Base-by-base conservation (phyloP, 1,140 invertebrate genomes). In the Bombus confusus region DNA sequence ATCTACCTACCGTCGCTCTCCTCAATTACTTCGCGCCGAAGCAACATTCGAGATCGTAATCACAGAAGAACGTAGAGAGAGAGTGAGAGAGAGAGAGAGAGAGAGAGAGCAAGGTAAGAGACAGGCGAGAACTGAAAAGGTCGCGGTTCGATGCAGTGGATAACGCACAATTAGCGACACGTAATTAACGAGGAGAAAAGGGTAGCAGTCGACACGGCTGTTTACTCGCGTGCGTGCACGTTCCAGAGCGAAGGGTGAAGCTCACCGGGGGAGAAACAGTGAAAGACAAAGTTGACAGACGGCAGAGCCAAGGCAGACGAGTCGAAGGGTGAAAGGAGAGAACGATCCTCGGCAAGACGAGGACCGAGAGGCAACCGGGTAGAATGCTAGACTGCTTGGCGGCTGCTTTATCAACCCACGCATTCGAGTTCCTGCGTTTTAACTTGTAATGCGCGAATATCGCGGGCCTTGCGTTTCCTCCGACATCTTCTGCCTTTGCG, bases 381-480 rank as follows among this genome's bases (percentile, higher is more conserved):
- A 81, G 78, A 90, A 86, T 81, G 81, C 89, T 80, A 91, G 90
- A 91, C 90, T 84, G 90, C 90, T 86, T 91, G 90, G 90, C 90
- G 90, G 71, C 90, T 73, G 74, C 77, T 91, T 88, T 91, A 86
- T 91, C 90, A 80, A 57, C 89, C 89, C 69, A 91, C 90, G 89
- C 90, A 59, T 80, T 66, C 66, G 64, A 73, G 76, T 62, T 72
- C 28, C 39, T 72, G 78, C 79, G 85, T 66, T 75, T 82, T 72
- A 79, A 75, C 64, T 75, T 72, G 41, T 69, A 62, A 75, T 15
- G 25, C 82, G 59, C 59, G 62, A 59, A 75, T 73, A 43, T 47
- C 72, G 52, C 68, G 41, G 31, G n/a, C 68, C 57, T 41, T 72
- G 9, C 74, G 52, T 52, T 12, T 85, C 25, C 25, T 64, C 39